Percentiles rank a stretch among this genome's conserved stretches.
These are phyloP conservation scores for Icerya purchasi DNA, from an alignment of 2,888 invertebrate species.

Conservation along the genomic window DNA sequence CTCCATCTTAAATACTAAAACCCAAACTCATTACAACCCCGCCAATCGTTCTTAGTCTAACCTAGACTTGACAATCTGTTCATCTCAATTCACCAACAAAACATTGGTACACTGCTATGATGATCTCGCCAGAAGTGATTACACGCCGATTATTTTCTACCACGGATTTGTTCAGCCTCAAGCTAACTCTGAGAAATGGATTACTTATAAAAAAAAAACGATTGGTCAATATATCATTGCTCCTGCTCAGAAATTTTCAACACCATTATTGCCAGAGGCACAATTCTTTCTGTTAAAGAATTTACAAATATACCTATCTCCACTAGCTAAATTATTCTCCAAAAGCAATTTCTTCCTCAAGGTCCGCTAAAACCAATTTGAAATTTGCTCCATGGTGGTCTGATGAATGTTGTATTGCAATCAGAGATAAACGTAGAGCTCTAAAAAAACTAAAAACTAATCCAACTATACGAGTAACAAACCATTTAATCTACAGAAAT, in stretches of 20 bases:
- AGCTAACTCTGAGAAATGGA: no score
- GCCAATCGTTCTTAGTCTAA: neutral
- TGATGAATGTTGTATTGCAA: no score
- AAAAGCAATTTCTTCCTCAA: no score
- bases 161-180: no score
- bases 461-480: neutral
- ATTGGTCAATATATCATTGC: no score
- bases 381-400: neutral
- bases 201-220: no score
- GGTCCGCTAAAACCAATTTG: neutral
- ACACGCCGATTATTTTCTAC: neutral
- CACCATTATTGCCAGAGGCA: no score
- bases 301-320: no score
- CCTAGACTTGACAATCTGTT: neutral
- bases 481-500: neutral
- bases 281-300: no score
- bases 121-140: neutral
- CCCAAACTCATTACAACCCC: neutral
- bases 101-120: neutral
- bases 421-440: neutral
- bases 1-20: neutral
- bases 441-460: neutral
- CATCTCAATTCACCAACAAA: neutral
- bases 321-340: no score
- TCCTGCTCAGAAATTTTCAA: no score